Evolutionary conservation across 2,888 invertebrate genomes (phyloP), one percentile per base, ranked within the genome.

Genomic region (Petrophora chlorosata): DNA sequence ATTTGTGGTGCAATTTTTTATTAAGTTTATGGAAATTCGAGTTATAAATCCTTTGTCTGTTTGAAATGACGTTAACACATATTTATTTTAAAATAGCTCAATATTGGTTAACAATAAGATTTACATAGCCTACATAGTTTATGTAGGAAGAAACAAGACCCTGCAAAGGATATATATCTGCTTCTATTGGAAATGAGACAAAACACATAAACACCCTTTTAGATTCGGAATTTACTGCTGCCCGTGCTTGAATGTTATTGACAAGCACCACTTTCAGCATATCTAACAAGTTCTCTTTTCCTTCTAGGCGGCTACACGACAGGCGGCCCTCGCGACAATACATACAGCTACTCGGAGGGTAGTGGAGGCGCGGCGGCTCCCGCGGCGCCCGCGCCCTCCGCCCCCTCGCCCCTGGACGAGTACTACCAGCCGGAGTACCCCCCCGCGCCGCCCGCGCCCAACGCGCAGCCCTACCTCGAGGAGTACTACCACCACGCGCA

Each of bases 401-500:
- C 78, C 61, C 79, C 85, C 39, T 92, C 92, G 53, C 87, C 92
- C 50, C 82, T 90, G 51, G 92, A 94, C 72, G 88, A 89, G 70
- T 90, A 88, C 79, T 88, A 89, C 79, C 84, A 83, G 65, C 78
- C 85, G 43, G 85, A 87, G 78, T 82, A 90, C 79, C 81, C 90
- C 65, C 76, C 91, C 23, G 82, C 84, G 30, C 82, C 89, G 14
- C 75, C 86, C 54, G 91, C 92, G 59, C 79, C 90, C 54, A 90
- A 92, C 36, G 74, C 88, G 53, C 89, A 91, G 59, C 93, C 94
- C 80, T 91, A 94, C 93, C 85, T 91, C 92, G 81, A 95, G 93
- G 80, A 94, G 87, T 85, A 94, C 73, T 89, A 95, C 82, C 95
- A 95, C 83, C 96, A 96, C 80, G 92, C 94, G 64, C 92, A 93